Base-by-base conservation (phyloP, 1,140 invertebrate genomes). In the Nephotettix cincticeps region DNA sequence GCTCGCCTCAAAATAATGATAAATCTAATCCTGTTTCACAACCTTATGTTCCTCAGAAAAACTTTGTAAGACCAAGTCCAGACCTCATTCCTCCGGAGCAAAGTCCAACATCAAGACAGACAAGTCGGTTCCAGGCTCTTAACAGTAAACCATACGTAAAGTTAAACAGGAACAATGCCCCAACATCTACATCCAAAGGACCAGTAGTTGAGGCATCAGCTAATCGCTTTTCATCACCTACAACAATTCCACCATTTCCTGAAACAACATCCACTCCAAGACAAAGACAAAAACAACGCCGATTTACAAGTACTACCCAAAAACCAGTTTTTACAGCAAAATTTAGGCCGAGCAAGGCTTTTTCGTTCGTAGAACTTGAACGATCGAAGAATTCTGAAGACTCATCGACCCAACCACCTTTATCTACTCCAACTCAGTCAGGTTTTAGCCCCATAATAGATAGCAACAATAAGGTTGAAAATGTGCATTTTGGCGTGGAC, bases 241-340 rank as follows among this genome's bases (percentile, higher is more conserved):
- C 56, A 27, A 61, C 21, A n/a, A 1, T 40, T 17, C 30, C 71
- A 9, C 19, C 32, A 27, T 19, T 68, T 45, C 21, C 13, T 9
- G 29, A 65, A 30, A n/a, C 68, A 32, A 36, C 32, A 36, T 4
- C 32, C 32, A 14, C 6, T 9, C 13, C 56, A 27, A 13, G 23
- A 28, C 13, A 28, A 29, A 61, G 27, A n/a, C 27, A 61, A 27
- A 61, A 61, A 29, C 56, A 61, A 28, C 13, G 56, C 6, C 21
- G 56, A 61, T 29, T 61, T 61, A 25, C 23, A 67, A 54, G 28
- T 45, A 71, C 28, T 17, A 72, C 61, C 14, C 25, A 43, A 32
- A 73, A 68, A 63, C 63, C 73, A 25, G 67, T 75, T 36, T 73
- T 71, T 68, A 75, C 68, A 58, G 51, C 71, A 17, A 74, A 72